phyloP scores from a whole-genome alignment of 1,140 invertebrate species.

The Microplitis mediator region DNA sequence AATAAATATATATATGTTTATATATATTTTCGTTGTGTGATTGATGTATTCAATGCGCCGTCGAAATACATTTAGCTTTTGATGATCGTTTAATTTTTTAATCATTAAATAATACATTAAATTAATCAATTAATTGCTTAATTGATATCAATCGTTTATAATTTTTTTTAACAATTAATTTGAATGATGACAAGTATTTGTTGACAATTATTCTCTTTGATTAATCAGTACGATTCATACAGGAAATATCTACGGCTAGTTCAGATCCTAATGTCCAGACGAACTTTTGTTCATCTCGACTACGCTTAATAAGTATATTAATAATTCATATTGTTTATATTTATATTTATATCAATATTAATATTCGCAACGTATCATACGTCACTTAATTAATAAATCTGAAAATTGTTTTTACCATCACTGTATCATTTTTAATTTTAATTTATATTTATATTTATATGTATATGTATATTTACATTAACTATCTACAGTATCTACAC shows the following conservation, averaged over 20 bases:
- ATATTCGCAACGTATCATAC: too few species aligned
- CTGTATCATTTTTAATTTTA: slow-evolving; percentile 30
- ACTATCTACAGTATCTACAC: slow-evolving; percentile 65
- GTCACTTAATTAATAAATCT: too few species aligned
- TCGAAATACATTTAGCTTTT: not conserved
- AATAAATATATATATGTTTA: too few species aligned
- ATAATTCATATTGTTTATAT: slow-evolving; percentile 3
- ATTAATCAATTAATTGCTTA: not conserved
- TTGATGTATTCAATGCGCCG: slow-evolving; percentile 20
- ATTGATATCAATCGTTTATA: too few species aligned
- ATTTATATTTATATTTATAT: slow-evolving; percentile 34
- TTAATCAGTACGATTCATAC: not conserved
- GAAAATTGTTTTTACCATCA: too few species aligned
- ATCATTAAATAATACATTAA: too few species aligned
- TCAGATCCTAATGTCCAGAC: not conserved
- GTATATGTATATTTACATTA: slow-evolving; percentile 56
- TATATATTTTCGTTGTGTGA: slow-evolving; percentile 32
- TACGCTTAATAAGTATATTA: not conserved
- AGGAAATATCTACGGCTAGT: not conserved
- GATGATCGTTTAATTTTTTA: not conserved
- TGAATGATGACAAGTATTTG: not conserved
- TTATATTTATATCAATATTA: slow-evolving; percentile 18
- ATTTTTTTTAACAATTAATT: not conserved
- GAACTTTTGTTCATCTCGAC: not conserved
- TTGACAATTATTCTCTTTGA: slow-evolving; percentile 2